Percentiles rank a stretch among this genome's conserved stretches.
Conservation (phyloP, 1,140 invertebrate species). For the Asbolus verrucosus region DNA sequence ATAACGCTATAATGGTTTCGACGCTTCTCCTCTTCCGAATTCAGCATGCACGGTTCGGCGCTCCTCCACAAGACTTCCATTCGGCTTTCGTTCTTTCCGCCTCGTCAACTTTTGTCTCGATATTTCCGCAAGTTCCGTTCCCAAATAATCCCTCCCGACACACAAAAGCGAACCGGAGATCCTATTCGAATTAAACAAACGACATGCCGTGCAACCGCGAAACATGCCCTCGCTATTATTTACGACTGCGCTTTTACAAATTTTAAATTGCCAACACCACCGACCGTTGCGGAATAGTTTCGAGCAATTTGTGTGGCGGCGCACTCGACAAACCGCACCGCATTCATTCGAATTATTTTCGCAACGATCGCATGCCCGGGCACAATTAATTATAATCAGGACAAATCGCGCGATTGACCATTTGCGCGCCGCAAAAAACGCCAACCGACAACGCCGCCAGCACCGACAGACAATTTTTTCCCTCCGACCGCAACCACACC, state of each 20-base stretch:
- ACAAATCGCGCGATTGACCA: slow-evolving; percentile 36
- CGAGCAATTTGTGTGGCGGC: slow-evolving; percentile 41
- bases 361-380: slow-evolving; percentile 32
- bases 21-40: slow-evolving; percentile 38
- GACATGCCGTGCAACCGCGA: slow-evolving; percentile 50
- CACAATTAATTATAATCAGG: slow-evolving; percentile 37
- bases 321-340: slow-evolving; percentile 40
- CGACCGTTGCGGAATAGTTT: slow-evolving; percentile 43
- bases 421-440: slow-evolving; percentile 20
- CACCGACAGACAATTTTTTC: slow-evolving; percentile 11
- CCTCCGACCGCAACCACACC: too few relatives aligned
- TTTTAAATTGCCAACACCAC: slow-evolving; percentile 41
- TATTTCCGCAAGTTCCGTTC: slow-evolving; percentile 56
- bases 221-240: slow-evolving; percentile 46
- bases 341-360: slow-evolving; percentile 39
- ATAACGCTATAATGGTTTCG: slow-evolving; percentile 52
- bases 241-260: slow-evolving; percentile 46
- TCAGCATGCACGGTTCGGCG: slow-evolving; percentile 44
- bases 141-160: slow-evolving; percentile 52
- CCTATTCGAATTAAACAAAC: slow-evolving; percentile 54
- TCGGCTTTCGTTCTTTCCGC: slow-evolving; percentile 53
- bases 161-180: slow-evolving; percentile 49
- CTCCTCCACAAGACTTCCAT: slow-evolving; percentile 51
- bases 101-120: slow-evolving; percentile 56
- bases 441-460: neutral